Evolutionary conservation across 2,113 vertebrate genomes (phyloP).

Genomic region (Serinus canaria): DNA sequence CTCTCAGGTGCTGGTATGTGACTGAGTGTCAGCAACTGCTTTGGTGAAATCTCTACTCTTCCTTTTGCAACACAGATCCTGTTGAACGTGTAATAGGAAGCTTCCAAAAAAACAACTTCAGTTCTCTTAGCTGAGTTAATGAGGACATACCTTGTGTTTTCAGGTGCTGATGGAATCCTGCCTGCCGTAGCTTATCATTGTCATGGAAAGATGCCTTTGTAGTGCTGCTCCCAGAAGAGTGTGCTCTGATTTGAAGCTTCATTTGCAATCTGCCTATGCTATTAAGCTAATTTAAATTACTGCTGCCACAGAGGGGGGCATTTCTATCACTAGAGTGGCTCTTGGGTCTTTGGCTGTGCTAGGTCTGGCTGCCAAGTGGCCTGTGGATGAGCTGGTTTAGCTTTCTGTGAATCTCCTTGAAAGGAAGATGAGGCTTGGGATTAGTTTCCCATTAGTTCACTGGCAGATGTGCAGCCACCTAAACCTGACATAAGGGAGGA

Average conservation of each 20-base stretch:
- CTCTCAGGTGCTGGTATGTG: not conserved
- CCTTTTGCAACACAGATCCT: not conserved
- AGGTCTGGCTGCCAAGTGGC: not conserved
- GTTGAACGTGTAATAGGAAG: not conserved
- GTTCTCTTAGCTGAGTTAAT: not conserved
- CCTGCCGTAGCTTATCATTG: not conserved
- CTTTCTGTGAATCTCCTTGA: not conserved
- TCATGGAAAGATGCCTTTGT: not conserved
- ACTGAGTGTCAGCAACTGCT: not conserved
- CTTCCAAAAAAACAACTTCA: not conserved
- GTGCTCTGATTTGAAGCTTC: not conserved
- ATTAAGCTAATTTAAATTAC: not conserved
- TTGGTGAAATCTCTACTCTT: not conserved
- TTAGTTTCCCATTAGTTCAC: not conserved
- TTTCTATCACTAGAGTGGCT: not conserved
- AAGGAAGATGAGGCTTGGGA: not conserved
- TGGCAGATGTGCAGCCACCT: not conserved
- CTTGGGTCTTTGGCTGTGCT: rapidly evolving
- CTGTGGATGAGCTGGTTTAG: not conserved
- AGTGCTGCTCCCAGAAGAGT: not conserved
- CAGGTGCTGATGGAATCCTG: not conserved
- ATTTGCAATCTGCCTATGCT: not conserved
- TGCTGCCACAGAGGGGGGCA: not conserved
- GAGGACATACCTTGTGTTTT: not conserved
- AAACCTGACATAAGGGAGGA: not conserved